Conservation (phyloP, 2,113 vertebrate genomes). For the Pelmatolapia mariae region DNA sequence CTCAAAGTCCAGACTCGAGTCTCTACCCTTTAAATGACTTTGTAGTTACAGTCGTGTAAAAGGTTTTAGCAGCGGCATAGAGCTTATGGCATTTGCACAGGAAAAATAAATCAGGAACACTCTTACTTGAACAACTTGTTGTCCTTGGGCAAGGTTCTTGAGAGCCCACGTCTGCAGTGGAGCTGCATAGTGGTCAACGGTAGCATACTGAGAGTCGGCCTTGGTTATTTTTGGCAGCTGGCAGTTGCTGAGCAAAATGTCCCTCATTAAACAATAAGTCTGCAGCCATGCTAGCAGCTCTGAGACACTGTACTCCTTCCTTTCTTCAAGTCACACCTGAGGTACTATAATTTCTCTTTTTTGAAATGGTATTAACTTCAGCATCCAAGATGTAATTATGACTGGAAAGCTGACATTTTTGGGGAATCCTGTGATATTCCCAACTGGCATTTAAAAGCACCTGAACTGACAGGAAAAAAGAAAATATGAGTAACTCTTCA, state of each 20-base stretch:
- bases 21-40: not conserved
- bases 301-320: not conserved
- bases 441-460: not conserved
- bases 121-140: not conserved
- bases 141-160: conserved; percentile 1
- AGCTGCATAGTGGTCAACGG: conserved; percentile 14
- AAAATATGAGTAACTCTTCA: not conserved
- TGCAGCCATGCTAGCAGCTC: not conserved
- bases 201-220: not conserved
- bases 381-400: not conserved
- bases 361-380: not conserved
- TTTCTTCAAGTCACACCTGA: not conserved
- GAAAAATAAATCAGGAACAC: not conserved
- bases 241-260: conserved; percentile 10
- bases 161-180: not conserved
- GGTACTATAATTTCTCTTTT: not conserved
- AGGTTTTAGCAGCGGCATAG: not conserved
- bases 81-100: not conserved
- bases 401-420: not conserved
- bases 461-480: not conserved
- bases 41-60: not conserved
- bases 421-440: not conserved
- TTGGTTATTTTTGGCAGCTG: conserved; percentile 23
- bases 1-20: not conserved
- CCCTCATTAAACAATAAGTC: not conserved